A percentile compares a stretch with the other conserved stretches of the same genome.
Conservation (phyloP, 2,888 invertebrate genomes). For the Parochlus steinenii region DNA sequence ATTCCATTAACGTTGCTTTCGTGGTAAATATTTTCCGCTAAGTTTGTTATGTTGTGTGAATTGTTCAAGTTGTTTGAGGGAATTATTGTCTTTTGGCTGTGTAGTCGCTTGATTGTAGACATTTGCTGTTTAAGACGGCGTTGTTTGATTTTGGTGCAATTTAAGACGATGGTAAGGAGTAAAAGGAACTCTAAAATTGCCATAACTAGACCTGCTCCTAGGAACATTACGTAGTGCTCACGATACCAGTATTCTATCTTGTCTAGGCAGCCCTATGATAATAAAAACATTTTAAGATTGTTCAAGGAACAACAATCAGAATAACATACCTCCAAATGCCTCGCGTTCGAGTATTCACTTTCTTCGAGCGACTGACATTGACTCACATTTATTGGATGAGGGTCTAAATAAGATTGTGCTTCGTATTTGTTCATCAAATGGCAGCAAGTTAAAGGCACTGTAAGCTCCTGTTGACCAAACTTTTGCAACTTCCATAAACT, state of each 20-base stretch:
- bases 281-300: slow-evolving; percentile 11
- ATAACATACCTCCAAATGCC: slow-evolving; percentile 21
- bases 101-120: background rate
- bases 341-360: slow-evolving; percentile 22
- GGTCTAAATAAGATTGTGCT: slow-evolving; percentile 50
- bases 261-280: slow-evolving; percentile 46
- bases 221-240: slow-evolving; percentile 51
- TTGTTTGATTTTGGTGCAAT: slow-evolving; percentile 42
- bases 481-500: slow-evolving; percentile 64
- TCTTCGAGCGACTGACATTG: slow-evolving; percentile 43
- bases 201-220: slow-evolving; percentile 45
- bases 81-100: too few relatives aligned
- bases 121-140: slow-evolving; percentile 12
- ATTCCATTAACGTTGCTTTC: slow-evolving; percentile 6
- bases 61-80: too few relatives aligned
- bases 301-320: slow-evolving; percentile 13
- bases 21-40: slow-evolving; percentile 7
- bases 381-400: slow-evolving; percentile 50
- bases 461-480: slow-evolving; percentile 49
- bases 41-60: slow-evolving; percentile 13
- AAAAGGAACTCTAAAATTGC: slow-evolving; percentile 58
- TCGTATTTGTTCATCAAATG: slow-evolving; percentile 39
- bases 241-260: slow-evolving; percentile 61
- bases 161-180: slow-evolving; percentile 49
- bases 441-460: slow-evolving; percentile 56